A percentile compares a stretch with the other conserved stretches of the same genome.
These are phyloP conservation scores for Galaxias olidus DNA, from an alignment of 2,797 vertebrate genomes.

Conservation along the genomic window DNA sequence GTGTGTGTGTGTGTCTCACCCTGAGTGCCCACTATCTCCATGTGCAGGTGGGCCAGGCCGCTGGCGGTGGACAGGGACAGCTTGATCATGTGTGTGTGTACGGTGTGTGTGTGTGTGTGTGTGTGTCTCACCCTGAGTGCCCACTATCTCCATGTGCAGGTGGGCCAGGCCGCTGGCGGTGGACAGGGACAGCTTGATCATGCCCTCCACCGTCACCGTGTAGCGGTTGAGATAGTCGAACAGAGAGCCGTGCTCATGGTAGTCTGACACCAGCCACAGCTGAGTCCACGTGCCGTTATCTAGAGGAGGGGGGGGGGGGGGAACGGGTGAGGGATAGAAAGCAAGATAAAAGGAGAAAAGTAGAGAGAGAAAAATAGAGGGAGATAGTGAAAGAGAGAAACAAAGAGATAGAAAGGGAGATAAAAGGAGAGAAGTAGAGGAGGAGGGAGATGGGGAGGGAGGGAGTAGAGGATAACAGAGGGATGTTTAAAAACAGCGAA, in stretches of 20 bases:
- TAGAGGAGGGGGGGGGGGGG: conserved; percentile 38
- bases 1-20: no score
- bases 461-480: no score
- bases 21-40: conserved; percentile 98
- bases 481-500: no score
- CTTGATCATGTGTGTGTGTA: no score
- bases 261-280: conserved; percentile 87
- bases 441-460: background rate
- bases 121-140: conserved; percentile 80
- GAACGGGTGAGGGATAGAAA: background rate
- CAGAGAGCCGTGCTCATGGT: conserved; percentile 86
- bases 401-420: background rate
- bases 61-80: conserved; percentile 58
- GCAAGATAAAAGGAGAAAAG: background rate
- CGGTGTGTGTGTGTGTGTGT: background rate
- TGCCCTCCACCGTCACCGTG: conserved; percentile 87
- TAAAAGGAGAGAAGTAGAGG: background rate
- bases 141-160: conserved; percentile 89
- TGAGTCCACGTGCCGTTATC: conserved; percentile 89
- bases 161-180: conserved; percentile 86
- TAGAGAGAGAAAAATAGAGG: background rate
- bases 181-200: conserved; percentile 85
- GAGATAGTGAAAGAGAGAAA: background rate
- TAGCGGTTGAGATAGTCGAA: conserved; percentile 89
- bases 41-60: conserved; percentile 94